Evolutionary conservation across 2,797 vertebrate genomes (phyloP), one percentile per base, ranked within the genome.

Genomic region (Rhabdophis nuchalis): DNA sequence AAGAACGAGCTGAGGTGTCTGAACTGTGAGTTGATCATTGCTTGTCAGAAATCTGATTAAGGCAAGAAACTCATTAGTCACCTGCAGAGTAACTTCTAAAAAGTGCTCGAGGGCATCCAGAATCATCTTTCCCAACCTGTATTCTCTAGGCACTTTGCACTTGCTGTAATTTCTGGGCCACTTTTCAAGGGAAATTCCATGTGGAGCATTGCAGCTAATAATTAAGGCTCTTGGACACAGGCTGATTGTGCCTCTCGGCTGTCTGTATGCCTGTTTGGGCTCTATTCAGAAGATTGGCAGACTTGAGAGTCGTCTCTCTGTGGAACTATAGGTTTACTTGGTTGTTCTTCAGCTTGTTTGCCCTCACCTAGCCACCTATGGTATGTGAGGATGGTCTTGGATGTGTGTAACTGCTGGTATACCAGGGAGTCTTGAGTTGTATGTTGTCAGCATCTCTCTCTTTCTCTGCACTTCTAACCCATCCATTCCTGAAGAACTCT

Each of bases 1-100:
- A 99, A 87, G 99, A 99, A 95, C 98, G 98, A 18, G 99, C 99
- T 0, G 99, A 99, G 94, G 98, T 99, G 85, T 97, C 99, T 25
- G 99, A 99, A 96, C 97, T 99, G 99, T 99, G 96, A 99, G 99
- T 96, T 82, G 92, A 82, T 68, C 1, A 29, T 20, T 23, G 8
- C 11, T 32, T 61, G 58, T 13, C 16, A 57, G 14, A 60, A 9
- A 52, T 52, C 41, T 25, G 29, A 8, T 9, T 14, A n/a, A 29
- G 27, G 13, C 36, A 46, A 46, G 36, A 41, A 57, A 86, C 50
- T 54, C 57, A 36, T 57, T 57, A 57, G 36, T 13, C 25, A 82
- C 36, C 72, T 82, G 72, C 36, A 82, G 4, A 82, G 72, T 82
- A 82, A 82, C 72, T 82, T 82, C 36, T 82, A 46, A 82, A 64